Evolutionary conservation across 2,888 invertebrate species (phyloP).

Genomic region (Marronus borbonicus): DNA sequence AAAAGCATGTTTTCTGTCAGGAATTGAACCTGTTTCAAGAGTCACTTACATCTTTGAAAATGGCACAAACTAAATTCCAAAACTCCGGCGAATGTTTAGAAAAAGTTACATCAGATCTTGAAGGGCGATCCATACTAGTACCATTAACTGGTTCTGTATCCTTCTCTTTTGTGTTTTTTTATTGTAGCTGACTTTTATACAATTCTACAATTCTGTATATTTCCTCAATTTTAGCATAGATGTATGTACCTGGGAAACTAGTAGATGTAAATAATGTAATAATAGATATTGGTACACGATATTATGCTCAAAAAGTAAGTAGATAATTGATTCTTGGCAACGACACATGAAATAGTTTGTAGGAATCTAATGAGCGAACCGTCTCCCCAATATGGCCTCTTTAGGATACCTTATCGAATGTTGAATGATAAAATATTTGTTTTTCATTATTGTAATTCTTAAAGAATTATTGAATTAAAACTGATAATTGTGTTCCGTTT

Average conservation of each 20-base stretch:
- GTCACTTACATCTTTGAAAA: constrained; percentile 90
- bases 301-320: constrained; percentile 92
- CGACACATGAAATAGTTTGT: too few species aligned
- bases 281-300: constrained; percentile 97
- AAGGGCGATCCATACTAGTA: constrained; percentile 90
- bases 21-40: constrained; percentile 92
- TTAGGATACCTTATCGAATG: too few species aligned
- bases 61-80: constrained; percentile 91
- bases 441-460: too few species aligned
- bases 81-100: constrained; percentile 90
- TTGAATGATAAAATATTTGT: too few species aligned
- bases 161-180: constrained; percentile 61
- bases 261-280: constrained; percentile 89
- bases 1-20: constrained; percentile 69
- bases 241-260: constrained; percentile 96
- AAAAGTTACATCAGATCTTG: constrained; percentile 82
- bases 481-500: too few species aligned
- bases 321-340: too few species aligned
- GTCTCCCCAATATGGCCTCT: too few species aligned
- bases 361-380: too few species aligned
- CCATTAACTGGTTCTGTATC: constrained; percentile 93
- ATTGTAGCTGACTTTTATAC: constrained; percentile 1
- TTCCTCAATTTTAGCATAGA: constrained; percentile 70
- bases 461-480: too few species aligned
- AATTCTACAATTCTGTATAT: background rate